Base-by-base conservation (phyloP, 2,113 vertebrate species). In the Balaeniceps rex region DNA sequence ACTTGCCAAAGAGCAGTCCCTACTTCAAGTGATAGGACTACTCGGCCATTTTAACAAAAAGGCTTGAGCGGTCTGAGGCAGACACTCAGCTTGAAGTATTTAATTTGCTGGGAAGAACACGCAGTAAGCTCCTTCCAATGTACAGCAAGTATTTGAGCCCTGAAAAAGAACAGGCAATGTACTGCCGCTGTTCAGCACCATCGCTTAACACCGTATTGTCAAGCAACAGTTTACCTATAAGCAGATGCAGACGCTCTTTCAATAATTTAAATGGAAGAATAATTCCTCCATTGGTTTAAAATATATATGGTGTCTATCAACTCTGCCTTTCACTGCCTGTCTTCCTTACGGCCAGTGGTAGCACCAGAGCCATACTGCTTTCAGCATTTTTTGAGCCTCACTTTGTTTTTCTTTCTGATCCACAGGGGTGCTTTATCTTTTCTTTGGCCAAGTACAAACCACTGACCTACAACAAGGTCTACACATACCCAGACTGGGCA, bases 391-490 rank as follows among this genome's bases (percentile, higher is more conserved):
- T 77, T 93, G 70, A 86, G 40, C 34, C 65, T 88, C 68, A 70
- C 24, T 81, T 96, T 34, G 29, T 74, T 93, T 96, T 91, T 33
- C 25, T 54, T 92, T 91, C 92, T 97, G 57, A 74, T 92, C 81
- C 90, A 83, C 95, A 99, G 99, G 99, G 99, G 90, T 99, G 99
- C 98, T 99, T 99, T 83, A 82, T 99, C 95, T 99, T 99, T 98
- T 99, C 99, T 57, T 97, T 99, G 94, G 99, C 98, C 96, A 99
- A 99, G 98, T 99, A 99, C 83, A 99, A 99, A 91, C 99, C 99
- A 63, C 98, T 99, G 98, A 99, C 98, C 91, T 99, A 99, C 96
- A 99, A 99, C 98, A 99, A 99, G 97, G 97, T 98, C 96, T 99
- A 99, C 75, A 97, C 98, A 57, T 99, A 99, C 96, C 99, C 99